Evolutionary conservation across 1,140 invertebrate species (phyloP), one percentile per base, ranked within the genome.

Genomic region (Drosophila nikananu): DNA sequence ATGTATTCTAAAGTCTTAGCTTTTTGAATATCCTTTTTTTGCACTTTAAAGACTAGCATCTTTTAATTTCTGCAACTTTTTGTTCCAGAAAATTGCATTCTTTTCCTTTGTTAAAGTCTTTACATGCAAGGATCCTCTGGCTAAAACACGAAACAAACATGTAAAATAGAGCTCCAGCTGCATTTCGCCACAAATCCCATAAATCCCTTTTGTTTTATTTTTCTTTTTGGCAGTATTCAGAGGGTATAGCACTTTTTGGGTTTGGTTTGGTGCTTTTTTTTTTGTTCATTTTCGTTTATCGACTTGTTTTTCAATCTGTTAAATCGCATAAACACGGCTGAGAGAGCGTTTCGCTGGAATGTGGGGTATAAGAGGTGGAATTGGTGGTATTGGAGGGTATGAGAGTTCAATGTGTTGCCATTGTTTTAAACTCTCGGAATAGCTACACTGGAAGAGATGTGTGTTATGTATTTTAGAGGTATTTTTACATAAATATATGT

Each of bases 291-390:
- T 65, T 52, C 42, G 35, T 82, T 82, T 83, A 70, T 80, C 59
- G 61, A 67, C 57, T 66, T 72, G 52, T 61, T 77, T 86, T 77
- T 77, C 77, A 81, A 81, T 81, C 73, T 77, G 73, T 81, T 84
- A 77, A 77, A 77, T 80, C 72, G 59, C 64, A 51, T 63, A 65
- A 62, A 75, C 71, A 54, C 23, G 42, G 39, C 51, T 32, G n/a
- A 39, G 21, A 57, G 52, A 77, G 27, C 37, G 61, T 46, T 72
- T 30, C 32, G 39, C 23, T 35, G 15, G 37, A 25, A 57, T 25
- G n/a, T 42, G n/a, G 44, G n/a, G 19, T 27, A 25, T 10, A 21
- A 6, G 27, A 21, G 21, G 58, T 35, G 15, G 35, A 23, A 41
- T 49, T 46, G 21, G 58, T 27, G 12, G 27, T 19, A 41, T 49